Evolutionary conservation across 2,797 vertebrate species (phyloP).

Genomic region (Enteromius mattozi): DNA sequence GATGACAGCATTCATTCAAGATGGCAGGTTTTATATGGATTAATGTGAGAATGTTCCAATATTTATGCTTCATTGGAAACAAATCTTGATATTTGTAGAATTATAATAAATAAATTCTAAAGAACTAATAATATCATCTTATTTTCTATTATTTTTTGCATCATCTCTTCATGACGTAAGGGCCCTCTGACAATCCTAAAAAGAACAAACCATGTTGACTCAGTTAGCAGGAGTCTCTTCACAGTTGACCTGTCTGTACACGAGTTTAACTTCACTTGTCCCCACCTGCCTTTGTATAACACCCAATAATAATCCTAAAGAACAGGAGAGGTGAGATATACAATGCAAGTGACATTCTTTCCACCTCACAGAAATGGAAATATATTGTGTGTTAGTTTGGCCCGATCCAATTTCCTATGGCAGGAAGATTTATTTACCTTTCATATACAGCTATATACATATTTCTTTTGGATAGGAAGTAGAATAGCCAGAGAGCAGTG

Average conservation of each 20-base stretch:
- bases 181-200: not conserved
- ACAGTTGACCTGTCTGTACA: constrained; percentile 17
- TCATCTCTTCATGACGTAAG: not conserved
- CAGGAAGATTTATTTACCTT: not conserved
- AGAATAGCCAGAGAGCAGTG: constrained; percentile 15
- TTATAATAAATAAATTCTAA: too few relatives aligned
- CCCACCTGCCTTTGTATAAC: constrained; percentile 23
- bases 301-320: constrained; percentile 2
- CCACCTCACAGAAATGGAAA: not conserved
- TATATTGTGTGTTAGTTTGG: not conserved
- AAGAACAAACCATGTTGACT: not conserved
- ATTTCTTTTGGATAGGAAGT: not conserved
- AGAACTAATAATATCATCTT: too few relatives aligned
- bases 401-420: not conserved
- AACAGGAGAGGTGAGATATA: constrained; percentile 20
- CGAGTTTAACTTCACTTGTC: constrained; percentile 16
- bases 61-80: not conserved
- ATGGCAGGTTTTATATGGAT: not conserved
- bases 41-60: not conserved
- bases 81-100: not conserved
- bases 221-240: not conserved
- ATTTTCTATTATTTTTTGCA: not conserved
- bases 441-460: not conserved
- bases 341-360: constrained; percentile 4
- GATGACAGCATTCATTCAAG: not conserved